Evolutionary conservation across 2,797 vertebrate species (phyloP).

Genomic region (Smutsia gigantea): DNA sequence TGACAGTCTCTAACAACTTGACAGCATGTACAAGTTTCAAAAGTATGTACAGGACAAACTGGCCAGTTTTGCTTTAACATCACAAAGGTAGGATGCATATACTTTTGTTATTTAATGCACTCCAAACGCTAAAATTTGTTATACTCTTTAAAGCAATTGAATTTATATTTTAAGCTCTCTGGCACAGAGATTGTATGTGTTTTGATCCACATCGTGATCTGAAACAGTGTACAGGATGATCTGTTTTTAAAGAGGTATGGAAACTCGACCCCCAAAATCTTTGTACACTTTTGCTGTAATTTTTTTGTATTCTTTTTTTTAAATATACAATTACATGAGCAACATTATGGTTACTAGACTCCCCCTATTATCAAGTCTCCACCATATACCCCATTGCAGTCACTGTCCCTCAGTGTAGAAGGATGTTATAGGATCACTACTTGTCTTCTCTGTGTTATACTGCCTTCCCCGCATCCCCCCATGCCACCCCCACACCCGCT

Average conservation of each 20-base stretch:
- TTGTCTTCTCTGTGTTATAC: too few species aligned
- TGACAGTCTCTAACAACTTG: conserved; percentile 11
- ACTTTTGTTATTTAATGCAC: neutral
- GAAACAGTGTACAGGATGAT: neutral
- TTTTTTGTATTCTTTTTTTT: neutral
- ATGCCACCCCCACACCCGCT: too few species aligned
- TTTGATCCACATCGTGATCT: neutral
- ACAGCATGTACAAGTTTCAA: neutral
- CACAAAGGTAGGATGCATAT: neutral
- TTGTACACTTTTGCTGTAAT: neutral
- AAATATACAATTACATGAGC: too few species aligned
- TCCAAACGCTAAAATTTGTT: neutral
- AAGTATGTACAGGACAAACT: neutral
- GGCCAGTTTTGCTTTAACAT: neutral
- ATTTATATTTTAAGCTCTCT: neutral
- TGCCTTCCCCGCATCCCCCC: too few species aligned
- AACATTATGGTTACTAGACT: too few species aligned
- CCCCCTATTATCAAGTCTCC: too few species aligned
- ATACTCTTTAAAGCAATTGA: neutral
- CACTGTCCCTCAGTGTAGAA: too few species aligned
- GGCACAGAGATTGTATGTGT: neutral
- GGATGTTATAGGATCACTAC: too few species aligned
- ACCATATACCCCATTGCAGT: too few species aligned
- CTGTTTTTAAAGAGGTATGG: neutral
- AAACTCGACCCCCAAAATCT: neutral